phyloP scores from a whole-genome alignment of 1,140 invertebrate species.

The Aphelinus certus region DNA sequence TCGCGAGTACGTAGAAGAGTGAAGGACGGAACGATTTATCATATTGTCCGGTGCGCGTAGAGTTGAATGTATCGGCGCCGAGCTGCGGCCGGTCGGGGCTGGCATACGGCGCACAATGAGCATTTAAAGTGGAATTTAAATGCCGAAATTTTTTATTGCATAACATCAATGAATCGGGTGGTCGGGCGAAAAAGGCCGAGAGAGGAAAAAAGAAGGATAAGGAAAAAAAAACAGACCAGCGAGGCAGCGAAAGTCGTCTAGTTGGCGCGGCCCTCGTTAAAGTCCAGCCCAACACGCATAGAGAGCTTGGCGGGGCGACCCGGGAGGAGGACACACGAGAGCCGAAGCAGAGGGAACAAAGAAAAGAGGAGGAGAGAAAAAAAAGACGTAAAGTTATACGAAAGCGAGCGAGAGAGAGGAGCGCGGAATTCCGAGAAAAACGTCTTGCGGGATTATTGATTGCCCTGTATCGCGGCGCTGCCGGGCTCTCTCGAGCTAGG shows the following conservation, averaged over 20 bases:
- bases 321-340: not conserved
- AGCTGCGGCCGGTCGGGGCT: too few species aligned
- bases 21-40: too few species aligned
- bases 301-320: not conserved
- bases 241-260: not conserved
- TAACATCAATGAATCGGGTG: slow-evolving; percentile 19
- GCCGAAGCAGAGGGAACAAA: not conserved
- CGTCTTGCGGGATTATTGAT: slow-evolving; percentile 43
- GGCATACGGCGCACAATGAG: not conserved
- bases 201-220: not conserved
- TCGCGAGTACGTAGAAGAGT: too few species aligned
- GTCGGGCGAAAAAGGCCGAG: not conserved
- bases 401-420: slow-evolving; percentile 4
- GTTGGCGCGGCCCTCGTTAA: slow-evolving; percentile 30
- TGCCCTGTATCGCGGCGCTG: slow-evolving; percentile 34
- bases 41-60: too few species aligned
- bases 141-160: slow-evolving; percentile 25
- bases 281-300: slow-evolving; percentile 6
- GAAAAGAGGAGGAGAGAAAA: not conserved
- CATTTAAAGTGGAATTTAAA: slow-evolving; percentile 9
- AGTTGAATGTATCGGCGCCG: too few species aligned
- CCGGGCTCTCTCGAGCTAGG: not conserved
- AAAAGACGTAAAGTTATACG: slow-evolving; percentile 25
- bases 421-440: slow-evolving; percentile 40
- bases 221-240: too few species aligned